Evolutionary conservation across 2,888 invertebrate species (phyloP), one percentile per base, ranked within the genome.

Genomic region (Spicauda simplicius): DNA sequence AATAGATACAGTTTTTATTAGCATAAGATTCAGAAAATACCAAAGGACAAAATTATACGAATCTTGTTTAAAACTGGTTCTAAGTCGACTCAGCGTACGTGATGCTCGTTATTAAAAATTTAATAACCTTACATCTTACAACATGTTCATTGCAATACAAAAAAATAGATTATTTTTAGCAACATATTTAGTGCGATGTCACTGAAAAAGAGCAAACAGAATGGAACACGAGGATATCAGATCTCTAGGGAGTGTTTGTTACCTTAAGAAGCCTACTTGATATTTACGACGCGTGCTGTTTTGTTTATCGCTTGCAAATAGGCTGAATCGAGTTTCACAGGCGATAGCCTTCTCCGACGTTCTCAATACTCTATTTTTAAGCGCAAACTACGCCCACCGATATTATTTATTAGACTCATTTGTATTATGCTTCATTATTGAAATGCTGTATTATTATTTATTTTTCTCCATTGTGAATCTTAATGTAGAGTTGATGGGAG

Each of bases 31-130:
- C 59, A 50, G 59, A 50, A 59, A 58, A 58, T 58, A 50, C 50
- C 12, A 18, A 50, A 30, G 50, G 25, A 59, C 30, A 30, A 59
- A 50, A 59, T 59, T 59, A n/a, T 30, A 69, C 64, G 78, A 81
- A 80, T 81, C 81, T 78, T 68, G 81, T 80, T 78, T 72, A 66
- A 70, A 86, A 86, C 87, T 77, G 82, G 87, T 88, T 85, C 73
- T 74, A 72, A 78, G 72, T 73, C 74, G 72, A 71, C 72, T 70
- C 79, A 83, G 59, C 48, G 14, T 64, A 64, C 68, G 54, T 58
- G 69, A 86, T 82, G 81, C 80, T 78, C 72, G 80, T 81, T 81
- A 86, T 86, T 83, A 25, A 83, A 82, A 81, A 79, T 77, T 78
- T 82, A 84, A 85, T 25, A 37, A 45, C n/a, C 41, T 11, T 4